Conservation (phyloP, 1,140 invertebrate species). For the Colletes latitarsis region DNA sequence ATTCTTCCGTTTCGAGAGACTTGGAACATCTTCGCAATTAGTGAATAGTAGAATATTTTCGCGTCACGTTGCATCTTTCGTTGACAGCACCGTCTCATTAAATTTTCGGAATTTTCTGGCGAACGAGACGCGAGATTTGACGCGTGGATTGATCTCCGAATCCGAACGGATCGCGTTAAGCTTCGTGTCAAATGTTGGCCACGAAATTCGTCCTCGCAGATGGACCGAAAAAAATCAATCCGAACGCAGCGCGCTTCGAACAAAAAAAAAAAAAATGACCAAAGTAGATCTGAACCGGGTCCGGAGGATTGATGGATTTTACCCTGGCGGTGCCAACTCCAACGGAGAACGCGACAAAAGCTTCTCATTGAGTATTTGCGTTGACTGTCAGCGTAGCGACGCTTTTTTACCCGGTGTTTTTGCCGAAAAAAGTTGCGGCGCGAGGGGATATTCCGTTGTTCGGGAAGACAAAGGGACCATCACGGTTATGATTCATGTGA, state of each 20-base stretch:
- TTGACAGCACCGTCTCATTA: no score
- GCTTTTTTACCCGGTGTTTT: slow-evolving; percentile 4
- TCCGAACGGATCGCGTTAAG: no score
- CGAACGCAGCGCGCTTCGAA: slow-evolving; percentile 16
- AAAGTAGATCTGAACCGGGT: slow-evolving; percentile 24
- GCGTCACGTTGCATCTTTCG: no score
- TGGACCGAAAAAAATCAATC: slow-evolving; percentile 44
- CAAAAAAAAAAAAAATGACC: slow-evolving; percentile 25
- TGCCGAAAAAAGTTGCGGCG: neutral
- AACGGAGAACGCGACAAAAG: slow-evolving; percentile 34
- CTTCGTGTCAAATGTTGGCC: no score
- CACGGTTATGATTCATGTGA: slow-evolving; percentile 32
- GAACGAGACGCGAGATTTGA: no score
- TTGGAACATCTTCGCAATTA: no score
- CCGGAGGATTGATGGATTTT: slow-evolving; percentile 51
- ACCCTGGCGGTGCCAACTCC: slow-evolving; percentile 3
- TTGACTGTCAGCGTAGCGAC: slow-evolving; percentile 8
- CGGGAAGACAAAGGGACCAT: neutral
- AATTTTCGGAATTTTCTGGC: no score
- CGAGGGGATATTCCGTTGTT: neutral
- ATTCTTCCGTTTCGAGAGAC: no score
- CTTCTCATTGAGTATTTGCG: slow-evolving; percentile 43
- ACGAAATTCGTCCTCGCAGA: no score
- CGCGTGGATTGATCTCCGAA: no score
- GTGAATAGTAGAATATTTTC: no score